phyloP scores from a whole-genome alignment of 2,113 vertebrate genomes.

The Chlamydotis undulata region DNA sequence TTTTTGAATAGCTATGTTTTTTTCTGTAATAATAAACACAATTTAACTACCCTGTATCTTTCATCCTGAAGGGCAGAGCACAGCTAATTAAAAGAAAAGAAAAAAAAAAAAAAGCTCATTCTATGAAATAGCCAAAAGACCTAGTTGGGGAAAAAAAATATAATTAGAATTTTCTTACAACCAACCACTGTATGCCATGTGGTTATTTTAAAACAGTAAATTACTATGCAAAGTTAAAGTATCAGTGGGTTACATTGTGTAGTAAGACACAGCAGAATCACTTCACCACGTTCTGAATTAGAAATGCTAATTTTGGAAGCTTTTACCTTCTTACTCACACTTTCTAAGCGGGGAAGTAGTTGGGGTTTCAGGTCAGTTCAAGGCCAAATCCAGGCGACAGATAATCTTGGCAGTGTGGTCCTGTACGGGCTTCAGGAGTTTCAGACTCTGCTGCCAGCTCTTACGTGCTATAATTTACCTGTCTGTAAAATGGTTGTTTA shows the following conservation, averaged over 20 bases:
- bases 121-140: not conserved
- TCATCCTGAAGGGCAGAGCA: not conserved
- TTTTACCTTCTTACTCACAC: not conserved
- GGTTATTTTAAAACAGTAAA: not conserved
- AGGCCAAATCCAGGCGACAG: not conserved
- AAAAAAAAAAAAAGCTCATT: not conserved
- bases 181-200: not conserved
- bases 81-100: not conserved
- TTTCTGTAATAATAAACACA: not conserved
- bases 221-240: not conserved
- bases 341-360: not conserved
- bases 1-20: not conserved
- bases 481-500: not conserved
- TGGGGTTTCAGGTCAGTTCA: conserved; percentile 16
- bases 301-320: conserved; percentile 1
- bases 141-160: not conserved
- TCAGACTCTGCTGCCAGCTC: not conserved
- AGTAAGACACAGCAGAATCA: not conserved
- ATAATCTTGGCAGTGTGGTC: not conserved
- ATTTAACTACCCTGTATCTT: not conserved
- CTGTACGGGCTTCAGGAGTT: not conserved
- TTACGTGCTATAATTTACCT: not conserved
- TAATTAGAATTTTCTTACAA: not conserved
- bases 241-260: not conserved
- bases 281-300: not conserved